Evolutionary conservation across 2,113 vertebrate species (phyloP).

Genomic region (Pseudopipra pipra): DNA sequence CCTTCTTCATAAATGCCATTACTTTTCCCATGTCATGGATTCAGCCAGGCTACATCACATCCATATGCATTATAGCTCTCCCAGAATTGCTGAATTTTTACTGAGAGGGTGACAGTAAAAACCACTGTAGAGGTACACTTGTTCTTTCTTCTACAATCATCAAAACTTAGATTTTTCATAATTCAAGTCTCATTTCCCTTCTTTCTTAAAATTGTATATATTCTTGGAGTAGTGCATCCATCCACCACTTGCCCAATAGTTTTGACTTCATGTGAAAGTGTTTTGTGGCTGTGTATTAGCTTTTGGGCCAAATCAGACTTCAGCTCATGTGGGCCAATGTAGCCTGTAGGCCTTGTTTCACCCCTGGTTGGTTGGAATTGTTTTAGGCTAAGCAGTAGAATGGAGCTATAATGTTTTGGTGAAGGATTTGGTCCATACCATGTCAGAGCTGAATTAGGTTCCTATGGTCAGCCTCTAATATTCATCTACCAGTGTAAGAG

Average conservation of each 20-base stretch:
- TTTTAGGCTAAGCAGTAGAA: background rate
- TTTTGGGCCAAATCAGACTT: background rate
- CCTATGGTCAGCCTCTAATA: background rate
- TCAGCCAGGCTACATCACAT: background rate
- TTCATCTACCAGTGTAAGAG: background rate
- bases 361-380: background rate
- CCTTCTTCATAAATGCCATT: background rate
- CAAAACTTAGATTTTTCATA: background rate
- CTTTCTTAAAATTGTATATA: background rate
- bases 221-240: background rate
- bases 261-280: background rate
- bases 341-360: background rate
- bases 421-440: background rate
- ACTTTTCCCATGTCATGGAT: background rate
- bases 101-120: background rate
- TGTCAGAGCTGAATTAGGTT: background rate
- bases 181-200: background rate
- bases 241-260: background rate
- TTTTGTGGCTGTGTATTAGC: background rate
- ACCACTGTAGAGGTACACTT: background rate
- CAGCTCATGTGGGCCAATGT: accelerated
- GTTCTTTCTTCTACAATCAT: background rate
- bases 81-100: background rate
- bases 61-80: background rate
- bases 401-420: background rate